phyloP scores from a whole-genome alignment of 2,113 vertebrate species.

The Halcyon malimbica region DNA sequence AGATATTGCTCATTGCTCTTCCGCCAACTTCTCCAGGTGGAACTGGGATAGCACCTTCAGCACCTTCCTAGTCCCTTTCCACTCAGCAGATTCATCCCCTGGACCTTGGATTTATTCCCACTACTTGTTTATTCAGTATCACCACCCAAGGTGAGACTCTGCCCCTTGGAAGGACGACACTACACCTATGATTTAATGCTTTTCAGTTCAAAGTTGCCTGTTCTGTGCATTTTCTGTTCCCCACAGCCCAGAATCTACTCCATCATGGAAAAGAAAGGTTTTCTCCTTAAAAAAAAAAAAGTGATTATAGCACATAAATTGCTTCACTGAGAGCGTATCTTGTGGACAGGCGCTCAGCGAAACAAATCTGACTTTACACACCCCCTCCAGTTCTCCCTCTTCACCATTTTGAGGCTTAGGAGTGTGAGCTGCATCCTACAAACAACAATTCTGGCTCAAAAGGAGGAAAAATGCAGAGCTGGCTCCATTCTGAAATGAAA shows the following conservation, averaged over 20 bases:
- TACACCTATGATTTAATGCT: background rate
- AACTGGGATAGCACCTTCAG: background rate
- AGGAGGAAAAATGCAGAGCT: background rate
- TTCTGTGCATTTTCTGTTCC: background rate
- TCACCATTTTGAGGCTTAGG: background rate
- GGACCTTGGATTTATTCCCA: background rate
- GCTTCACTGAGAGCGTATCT: background rate
- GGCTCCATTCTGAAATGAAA: background rate
- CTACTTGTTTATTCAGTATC: background rate
- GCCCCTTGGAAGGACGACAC: background rate
- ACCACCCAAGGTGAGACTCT: background rate
- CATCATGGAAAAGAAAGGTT: background rate
- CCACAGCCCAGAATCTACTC: background rate
- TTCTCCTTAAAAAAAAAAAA: background rate
- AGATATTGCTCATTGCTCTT: background rate
- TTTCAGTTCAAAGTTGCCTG: background rate
- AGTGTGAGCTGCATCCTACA: background rate
- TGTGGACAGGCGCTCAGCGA: background rate
- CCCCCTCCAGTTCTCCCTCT: background rate
- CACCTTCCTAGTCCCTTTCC: background rate
- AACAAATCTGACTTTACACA: background rate
- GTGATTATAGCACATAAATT: constrained; percentile 30
- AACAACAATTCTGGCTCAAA: background rate
- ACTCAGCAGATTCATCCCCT: background rate
- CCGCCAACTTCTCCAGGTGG: background rate